Evolutionary conservation across 2,797 vertebrate genomes (phyloP).

Genomic region (Triplophysa yarkandensis): DNA sequence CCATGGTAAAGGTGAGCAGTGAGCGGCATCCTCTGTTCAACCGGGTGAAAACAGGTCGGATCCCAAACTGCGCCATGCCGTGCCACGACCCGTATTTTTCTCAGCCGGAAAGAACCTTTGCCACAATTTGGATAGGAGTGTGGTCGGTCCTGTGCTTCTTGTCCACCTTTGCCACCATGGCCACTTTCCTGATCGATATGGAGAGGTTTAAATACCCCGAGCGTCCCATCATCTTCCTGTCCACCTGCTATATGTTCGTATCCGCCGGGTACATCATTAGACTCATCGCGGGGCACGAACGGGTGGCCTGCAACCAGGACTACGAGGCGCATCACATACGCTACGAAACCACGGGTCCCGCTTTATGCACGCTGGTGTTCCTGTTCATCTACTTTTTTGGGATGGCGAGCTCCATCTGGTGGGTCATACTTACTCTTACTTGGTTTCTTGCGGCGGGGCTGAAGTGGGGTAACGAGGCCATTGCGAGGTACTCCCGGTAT

Average conservation of each 20-base stretch:
- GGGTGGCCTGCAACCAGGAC: constrained; percentile 81
- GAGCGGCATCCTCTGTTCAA: constrained; percentile 84
- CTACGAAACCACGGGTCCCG: constrained; percentile 84
- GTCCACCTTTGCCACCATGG: constrained; percentile 88
- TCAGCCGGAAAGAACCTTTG: constrained; percentile 85
- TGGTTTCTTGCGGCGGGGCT: constrained; percentile 89
- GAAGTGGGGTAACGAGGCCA: constrained; percentile 91
- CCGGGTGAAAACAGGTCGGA: constrained; percentile 84
- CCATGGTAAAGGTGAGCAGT: constrained; percentile 82
- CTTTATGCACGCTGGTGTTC: constrained; percentile 87
- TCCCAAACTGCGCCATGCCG: constrained; percentile 85
- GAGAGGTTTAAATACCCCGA: constrained; percentile 91
- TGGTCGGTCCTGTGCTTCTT: constrained; percentile 91
- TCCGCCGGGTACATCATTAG: constrained; percentile 86
- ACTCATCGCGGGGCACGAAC: constrained; percentile 86
- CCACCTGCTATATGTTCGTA: constrained; percentile 91
- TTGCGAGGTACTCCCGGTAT: constrained; percentile 85
- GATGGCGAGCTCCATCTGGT: constrained; percentile 91
- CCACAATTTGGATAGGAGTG: constrained; percentile 88
- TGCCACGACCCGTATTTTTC: constrained; percentile 90
- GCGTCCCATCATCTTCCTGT: constrained; percentile 90
- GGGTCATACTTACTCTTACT: constrained; percentile 88
- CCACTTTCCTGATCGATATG: constrained; percentile 91
- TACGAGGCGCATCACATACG: constrained; percentile 77
- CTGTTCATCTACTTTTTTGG: constrained; percentile 87